Conservation (phyloP, 2,113 vertebrate species). For the Elachura formosa region DNA sequence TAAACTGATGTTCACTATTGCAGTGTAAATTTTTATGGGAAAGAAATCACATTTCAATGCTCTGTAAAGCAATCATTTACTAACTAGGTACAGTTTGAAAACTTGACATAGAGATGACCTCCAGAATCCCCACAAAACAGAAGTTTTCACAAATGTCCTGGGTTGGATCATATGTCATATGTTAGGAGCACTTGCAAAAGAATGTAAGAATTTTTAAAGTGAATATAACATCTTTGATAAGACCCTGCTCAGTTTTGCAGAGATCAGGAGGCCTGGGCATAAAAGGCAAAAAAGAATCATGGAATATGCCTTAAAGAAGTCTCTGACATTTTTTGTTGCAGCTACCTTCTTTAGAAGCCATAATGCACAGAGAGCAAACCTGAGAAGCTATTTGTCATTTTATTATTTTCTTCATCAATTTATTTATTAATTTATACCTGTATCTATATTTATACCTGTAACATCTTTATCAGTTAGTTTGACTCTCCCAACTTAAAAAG, state of each 20-base stretch:
- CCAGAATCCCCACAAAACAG: not conserved
- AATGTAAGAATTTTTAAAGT: not conserved
- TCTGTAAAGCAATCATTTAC: not conserved
- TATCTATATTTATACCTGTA: not conserved
- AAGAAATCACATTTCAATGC: not conserved
- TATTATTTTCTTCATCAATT: not conserved
- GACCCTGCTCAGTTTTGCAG: not conserved
- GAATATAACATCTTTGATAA: not conserved
- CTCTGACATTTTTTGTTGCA: not conserved
- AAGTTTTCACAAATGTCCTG: not conserved
- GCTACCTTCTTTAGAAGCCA: not conserved
- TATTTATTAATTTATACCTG: not conserved
- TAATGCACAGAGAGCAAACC: not conserved
- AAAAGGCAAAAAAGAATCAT: not conserved
- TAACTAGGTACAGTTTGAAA: not conserved
- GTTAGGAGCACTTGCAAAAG: not conserved
- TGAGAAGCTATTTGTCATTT: not conserved
- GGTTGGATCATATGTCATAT: not conserved
- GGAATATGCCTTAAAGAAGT: not conserved
- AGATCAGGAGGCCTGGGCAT: not conserved
- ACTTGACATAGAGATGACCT: not conserved
- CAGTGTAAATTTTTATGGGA: not conserved
- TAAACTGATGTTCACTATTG: not conserved
- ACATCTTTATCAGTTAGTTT: not conserved
- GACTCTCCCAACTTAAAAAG: not conserved